Percentiles rank a stretch among this genome's conserved stretches.
Conservation (phyloP, 2,797 vertebrate species). For the Oryzias sinensis region DNA sequence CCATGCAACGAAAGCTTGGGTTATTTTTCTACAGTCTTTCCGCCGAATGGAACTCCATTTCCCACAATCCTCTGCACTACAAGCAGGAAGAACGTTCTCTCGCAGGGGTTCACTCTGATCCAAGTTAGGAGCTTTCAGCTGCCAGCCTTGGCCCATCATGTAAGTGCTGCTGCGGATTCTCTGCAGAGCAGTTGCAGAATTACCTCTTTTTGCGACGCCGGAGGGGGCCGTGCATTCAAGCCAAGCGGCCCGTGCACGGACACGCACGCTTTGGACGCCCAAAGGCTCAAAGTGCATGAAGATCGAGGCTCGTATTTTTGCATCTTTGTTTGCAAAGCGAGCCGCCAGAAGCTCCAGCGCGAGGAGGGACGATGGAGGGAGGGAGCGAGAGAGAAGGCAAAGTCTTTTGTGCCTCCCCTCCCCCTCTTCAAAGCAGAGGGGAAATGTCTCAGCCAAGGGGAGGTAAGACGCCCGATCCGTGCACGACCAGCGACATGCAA, state of each 20-base stretch:
- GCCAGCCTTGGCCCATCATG: constrained; percentile 94
- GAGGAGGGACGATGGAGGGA: constrained; percentile 78
- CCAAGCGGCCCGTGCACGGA: constrained; percentile 70
- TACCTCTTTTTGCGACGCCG: constrained; percentile 66
- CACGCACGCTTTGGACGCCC: constrained; percentile 76
- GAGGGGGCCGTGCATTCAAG: constrained; percentile 79
- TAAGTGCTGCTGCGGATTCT: constrained; percentile 87
- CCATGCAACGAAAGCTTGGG: too few relatives aligned
- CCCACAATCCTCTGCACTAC: constrained; percentile 74
- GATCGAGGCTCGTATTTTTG: constrained; percentile 84
- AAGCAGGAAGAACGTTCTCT: constrained; percentile 84
- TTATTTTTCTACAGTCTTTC: too few relatives aligned
- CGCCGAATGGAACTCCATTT: constrained; percentile 69
- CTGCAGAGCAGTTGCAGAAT: constrained; percentile 73
- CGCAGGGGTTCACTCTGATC: constrained; percentile 80
- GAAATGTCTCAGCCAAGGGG: constrained; percentile 91
- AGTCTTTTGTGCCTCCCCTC: constrained; percentile 95
- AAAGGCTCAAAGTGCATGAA: constrained; percentile 87
- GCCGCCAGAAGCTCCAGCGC: constrained; percentile 77
- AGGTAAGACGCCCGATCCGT: constrained; percentile 85
- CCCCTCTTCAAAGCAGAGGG: constrained; percentile 88
- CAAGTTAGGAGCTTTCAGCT: constrained; percentile 91
- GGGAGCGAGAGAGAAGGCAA: constrained; percentile 89
- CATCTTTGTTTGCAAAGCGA: constrained; percentile 91
- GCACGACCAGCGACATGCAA: constrained; percentile 81